Conservation (phyloP, 2,888 invertebrate species). For the Apocheima hispidaria region DNA sequence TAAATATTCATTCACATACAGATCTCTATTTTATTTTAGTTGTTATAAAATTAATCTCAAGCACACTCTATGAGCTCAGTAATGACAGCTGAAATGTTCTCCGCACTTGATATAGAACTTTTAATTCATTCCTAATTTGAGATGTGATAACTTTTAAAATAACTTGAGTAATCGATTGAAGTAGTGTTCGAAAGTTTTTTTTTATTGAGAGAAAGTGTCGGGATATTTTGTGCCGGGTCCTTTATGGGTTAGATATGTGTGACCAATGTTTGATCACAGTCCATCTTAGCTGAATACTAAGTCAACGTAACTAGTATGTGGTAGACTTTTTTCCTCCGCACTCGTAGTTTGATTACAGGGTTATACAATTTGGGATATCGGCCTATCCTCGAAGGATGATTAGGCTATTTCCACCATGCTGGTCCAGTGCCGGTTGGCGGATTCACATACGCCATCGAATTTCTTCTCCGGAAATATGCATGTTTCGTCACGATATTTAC, state of each 20-base stretch:
- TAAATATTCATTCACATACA: slow-evolving; percentile 37
- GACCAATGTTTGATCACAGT: no score
- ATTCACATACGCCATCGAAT: no score
- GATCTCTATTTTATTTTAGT: slow-evolving; percentile 51
- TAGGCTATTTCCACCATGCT: no score
- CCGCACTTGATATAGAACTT: slow-evolving; percentile 38
- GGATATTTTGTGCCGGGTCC: background rate
- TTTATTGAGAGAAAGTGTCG: slow-evolving; percentile 30
- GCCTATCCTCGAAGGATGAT: no score
- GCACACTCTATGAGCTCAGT: slow-evolving; percentile 48
- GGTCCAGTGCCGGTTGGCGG: no score
- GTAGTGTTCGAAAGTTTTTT: slow-evolving; percentile 27
- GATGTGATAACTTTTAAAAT: slow-evolving; percentile 34
- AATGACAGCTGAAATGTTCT: slow-evolving; percentile 50
- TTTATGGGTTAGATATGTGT: background rate
- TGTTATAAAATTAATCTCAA: slow-evolving; percentile 64
- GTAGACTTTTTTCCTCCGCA: no score
- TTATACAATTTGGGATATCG: no score
- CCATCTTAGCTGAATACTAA: background rate
- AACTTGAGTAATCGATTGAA: slow-evolving; percentile 20
- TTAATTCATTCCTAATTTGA: slow-evolving; percentile 44
- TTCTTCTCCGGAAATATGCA: no score
- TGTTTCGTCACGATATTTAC: no score
- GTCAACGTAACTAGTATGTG: no score
- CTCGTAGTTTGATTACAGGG: no score